Evolutionary conservation across 2,797 vertebrate genomes (phyloP).

Genomic region (Artibeus lituratus): DNA sequence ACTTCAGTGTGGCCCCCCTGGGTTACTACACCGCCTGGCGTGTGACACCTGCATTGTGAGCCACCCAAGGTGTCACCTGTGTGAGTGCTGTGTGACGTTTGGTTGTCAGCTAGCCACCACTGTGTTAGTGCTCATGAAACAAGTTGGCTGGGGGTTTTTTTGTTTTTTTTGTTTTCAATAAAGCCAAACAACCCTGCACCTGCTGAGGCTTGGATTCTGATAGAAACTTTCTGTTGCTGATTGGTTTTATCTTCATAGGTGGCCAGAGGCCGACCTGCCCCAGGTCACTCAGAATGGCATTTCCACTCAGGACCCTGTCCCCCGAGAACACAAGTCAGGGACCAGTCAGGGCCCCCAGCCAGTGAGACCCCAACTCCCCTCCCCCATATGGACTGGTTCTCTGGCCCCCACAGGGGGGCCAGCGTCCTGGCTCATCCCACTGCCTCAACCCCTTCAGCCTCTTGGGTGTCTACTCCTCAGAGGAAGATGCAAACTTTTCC

Average conservation of each 20-base stretch:
- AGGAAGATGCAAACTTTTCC: not conserved
- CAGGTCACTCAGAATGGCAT: not conserved
- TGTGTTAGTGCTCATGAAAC: not conserved
- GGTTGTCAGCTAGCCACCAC: not conserved
- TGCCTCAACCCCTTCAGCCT: not conserved
- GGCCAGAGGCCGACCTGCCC: not conserved
- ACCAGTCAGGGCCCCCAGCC: not conserved
- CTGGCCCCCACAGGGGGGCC: not conserved
- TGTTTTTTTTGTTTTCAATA: slow-evolving; percentile 44
- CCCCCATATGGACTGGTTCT: not conserved
- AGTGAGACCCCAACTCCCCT: not conserved
- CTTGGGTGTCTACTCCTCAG: not conserved
- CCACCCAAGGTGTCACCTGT: not conserved
- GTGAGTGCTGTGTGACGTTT: not conserved
- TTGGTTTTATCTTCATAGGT: not conserved
- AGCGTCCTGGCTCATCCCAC: not conserved
- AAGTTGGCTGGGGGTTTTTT: not conserved
- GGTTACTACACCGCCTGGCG: not conserved
- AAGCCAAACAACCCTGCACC: not conserved
- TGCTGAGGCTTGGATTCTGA: not conserved
- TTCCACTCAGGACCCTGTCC: not conserved
- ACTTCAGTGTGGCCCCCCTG: not conserved
- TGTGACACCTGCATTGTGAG: not conserved
- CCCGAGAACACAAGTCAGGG: not conserved
- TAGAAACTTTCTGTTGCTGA: not conserved